Evolutionary conservation across 2,888 invertebrate species (phyloP).

Genomic region (Caenorhabditis sp.): DNA sequence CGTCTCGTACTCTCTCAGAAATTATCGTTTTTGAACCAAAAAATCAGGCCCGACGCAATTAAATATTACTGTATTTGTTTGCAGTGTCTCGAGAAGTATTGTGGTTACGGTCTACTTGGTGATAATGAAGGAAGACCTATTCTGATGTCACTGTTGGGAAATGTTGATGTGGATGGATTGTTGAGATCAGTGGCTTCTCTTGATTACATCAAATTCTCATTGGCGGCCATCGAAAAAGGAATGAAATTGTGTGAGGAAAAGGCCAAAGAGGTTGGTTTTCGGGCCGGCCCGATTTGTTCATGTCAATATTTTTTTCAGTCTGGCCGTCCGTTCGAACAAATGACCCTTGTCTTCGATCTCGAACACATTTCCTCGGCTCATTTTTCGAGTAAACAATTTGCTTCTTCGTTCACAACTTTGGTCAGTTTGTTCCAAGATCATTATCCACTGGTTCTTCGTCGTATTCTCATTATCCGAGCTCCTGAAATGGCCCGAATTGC

Average conservation of each 20-base stretch:
- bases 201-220: slow-evolving; percentile 70
- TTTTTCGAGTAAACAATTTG: slow-evolving; percentile 68
- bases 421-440: slow-evolving; percentile 70
- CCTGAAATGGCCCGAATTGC: slow-evolving; percentile 70
- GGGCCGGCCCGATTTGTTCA: too few species aligned
- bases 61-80: too few species aligned
- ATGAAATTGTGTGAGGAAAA: slow-evolving; percentile 62
- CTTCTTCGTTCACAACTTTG: slow-evolving; percentile 70
- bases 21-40: too few species aligned
- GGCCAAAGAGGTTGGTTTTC: slow-evolving; percentile 55
- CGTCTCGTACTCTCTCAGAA: too few species aligned
- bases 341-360: slow-evolving; percentile 70
- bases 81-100: slow-evolving; percentile 70
- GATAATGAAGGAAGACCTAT: slow-evolving; percentile 70
- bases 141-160: slow-evolving; percentile 69
- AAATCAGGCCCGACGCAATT: too few species aligned
- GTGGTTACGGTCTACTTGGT: slow-evolving; percentile 68
- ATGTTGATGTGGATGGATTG: slow-evolving; percentile 70
- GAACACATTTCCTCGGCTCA: slow-evolving; percentile 69
- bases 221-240: slow-evolving; percentile 69
- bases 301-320: slow-evolving; percentile 44
- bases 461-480: slow-evolving; percentile 69
- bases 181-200: slow-evolving; percentile 67
- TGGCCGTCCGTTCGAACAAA: slow-evolving; percentile 68
- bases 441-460: slow-evolving; percentile 67